These are phyloP conservation scores for Punctoribates punctum DNA, from an alignment of 2,888 invertebrate species.

Conservation along the genomic window DNA sequence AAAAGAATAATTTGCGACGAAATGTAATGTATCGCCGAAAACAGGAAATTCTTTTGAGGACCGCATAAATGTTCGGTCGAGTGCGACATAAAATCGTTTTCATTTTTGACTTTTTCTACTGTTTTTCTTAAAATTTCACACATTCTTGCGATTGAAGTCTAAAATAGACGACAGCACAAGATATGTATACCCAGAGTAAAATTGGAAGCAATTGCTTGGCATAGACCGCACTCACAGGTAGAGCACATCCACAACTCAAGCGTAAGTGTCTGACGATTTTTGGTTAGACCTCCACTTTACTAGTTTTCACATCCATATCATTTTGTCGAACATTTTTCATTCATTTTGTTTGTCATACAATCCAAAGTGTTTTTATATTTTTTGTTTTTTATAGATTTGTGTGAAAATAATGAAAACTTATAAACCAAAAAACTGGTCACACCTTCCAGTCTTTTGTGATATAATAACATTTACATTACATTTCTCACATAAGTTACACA, in stretches of 20 bases:
- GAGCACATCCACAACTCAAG: background rate
- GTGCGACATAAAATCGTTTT: slow-evolving; percentile 8
- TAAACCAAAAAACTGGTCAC: slow-evolving; percentile 24
- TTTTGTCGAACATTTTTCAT: slow-evolving; percentile 21
- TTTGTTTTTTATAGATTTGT: background rate
- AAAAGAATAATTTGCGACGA: slow-evolving; percentile 7
- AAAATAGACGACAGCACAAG: too few relatives aligned
- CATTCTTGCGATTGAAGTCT: background rate
- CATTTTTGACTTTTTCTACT: background rate
- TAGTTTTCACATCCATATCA: slow-evolving; percentile 21
- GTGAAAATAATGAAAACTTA: slow-evolving; percentile 3
- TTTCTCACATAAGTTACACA: background rate
- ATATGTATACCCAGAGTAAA: too few relatives aligned
- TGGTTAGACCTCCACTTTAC: background rate
- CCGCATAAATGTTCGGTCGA: slow-evolving; percentile 17
- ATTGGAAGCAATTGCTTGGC: background rate
- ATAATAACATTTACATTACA: slow-evolving; percentile 23
- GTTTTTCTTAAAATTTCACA: slow-evolving; percentile 7
- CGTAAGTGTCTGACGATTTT: background rate
- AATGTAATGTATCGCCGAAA: slow-evolving; percentile 15
- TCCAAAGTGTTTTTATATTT: background rate
- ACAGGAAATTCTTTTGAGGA: slow-evolving; percentile 28
- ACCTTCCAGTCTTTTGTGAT: slow-evolving; percentile 7
- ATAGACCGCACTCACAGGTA: background rate
- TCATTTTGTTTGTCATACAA: background rate